A percentile compares a stretch with the other conserved stretches of the same genome.
Evolutionary conservation across 2,113 vertebrate species (phyloP).

Genomic region (Tamias sibiricus): DNA sequence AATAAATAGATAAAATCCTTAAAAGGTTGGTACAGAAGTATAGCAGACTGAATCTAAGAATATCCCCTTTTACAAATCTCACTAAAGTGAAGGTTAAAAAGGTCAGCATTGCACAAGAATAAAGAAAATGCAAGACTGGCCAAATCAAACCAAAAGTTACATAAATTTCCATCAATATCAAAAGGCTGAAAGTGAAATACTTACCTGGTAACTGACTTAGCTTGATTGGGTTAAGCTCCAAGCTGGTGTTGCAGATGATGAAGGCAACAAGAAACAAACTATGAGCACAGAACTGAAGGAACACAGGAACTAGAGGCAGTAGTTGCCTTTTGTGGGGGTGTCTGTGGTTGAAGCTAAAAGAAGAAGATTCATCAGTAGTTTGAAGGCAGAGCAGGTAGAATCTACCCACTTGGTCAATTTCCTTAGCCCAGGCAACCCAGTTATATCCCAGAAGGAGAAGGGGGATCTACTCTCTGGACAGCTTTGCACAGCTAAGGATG

Average conservation of each 20-base stretch:
- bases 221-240: not conserved
- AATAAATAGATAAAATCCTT: not conserved
- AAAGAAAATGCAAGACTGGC: not conserved
- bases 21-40: not conserved
- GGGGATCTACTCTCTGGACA: not conserved
- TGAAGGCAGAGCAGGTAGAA: not conserved
- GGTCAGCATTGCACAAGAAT: not conserved
- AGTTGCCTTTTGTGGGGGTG: fast-evolving
- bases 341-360: not conserved
- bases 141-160: not conserved
- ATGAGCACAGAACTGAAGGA: not conserved
- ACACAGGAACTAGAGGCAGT: not conserved
- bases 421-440: not conserved
- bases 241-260: not conserved
- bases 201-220: not conserved
- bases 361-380: not conserved
- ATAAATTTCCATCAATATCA: not conserved
- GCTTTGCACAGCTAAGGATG: not conserved
- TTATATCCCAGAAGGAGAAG: not conserved
- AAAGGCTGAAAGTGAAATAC: not conserved
- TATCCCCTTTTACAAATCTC: not conserved
- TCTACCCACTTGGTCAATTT: no score
- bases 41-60: not conserved
- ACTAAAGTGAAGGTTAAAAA: not conserved
- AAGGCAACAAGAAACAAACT: not conserved